Base-by-base conservation (phyloP, 2,113 vertebrate species). In the Chrysemys picta region DNA sequence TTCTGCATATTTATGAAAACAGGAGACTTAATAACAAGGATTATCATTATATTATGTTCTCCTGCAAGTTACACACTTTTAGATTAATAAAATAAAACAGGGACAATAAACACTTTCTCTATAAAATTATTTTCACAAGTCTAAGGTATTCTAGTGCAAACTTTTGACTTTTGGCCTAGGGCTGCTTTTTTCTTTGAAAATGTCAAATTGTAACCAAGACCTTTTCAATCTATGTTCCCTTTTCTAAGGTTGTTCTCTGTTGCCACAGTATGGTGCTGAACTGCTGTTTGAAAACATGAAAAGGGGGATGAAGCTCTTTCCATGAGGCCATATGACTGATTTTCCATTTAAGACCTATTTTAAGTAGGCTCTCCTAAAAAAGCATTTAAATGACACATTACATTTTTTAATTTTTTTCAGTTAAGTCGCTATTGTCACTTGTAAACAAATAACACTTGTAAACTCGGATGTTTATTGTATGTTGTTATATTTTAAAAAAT, bases 231-330 rank as follows among this genome's bases (percentile, higher is more conserved):
- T 45, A 16, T 85, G 79, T 93, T 97, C 89, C 82, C 95, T 96
- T 82, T 95, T 95, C 93, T 96, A 93, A 93, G 85, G 91, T 59
- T 96, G 96, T 97, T 97, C 96, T 97, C 96, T 96, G 90, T 94
- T 97, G 96, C 96, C 96, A 97, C 96, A 96, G 95, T 94, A 97
- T 95, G 96, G 96, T 96, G 90, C 91, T 97, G 93, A 97, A 94
- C 87, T 95, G 89, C 96, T 95, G 93, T 95, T 95, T 96, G 95
- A 95, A 97, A 97, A 96, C 94, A 95, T 81, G 83, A 95, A 95
- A 96, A 94, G 80, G 62, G 91, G 57, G 88, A 88, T 78, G 83
- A 79, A 92, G 85, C 84, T 91, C 89, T 95, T 91, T 93, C 94
- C 89, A 78, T 89, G 83, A 84, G 92, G 83, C 89, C 84, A 1